Evolutionary conservation across 2,113 vertebrate genomes (phyloP), one percentile per base, ranked within the genome.

Genomic region (Megalops atlanticus): DNA sequence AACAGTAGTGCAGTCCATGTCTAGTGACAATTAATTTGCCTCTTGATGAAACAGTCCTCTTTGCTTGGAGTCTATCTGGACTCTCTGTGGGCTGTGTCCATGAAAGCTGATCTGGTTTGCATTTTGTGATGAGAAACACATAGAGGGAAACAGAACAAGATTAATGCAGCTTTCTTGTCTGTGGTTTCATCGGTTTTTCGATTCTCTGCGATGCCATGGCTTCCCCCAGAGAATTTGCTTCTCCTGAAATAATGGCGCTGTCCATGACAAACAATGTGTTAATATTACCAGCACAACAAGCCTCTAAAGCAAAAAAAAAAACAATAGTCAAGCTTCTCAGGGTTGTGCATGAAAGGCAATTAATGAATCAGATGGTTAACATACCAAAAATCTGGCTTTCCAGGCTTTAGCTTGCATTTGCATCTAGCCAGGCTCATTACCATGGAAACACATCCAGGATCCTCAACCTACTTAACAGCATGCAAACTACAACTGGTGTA

Each of bases 171-270:
- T 54, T 78, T 27, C 38, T 35, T 21, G 35, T 31, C 54, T 78
- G 54, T 69, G 14, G 24, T 68, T 69, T 68, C 54, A 78, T 41
- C 4, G 64, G 54, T 10, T 69, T 41, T 78, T 45, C 47, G 12
- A 45, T 38, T 27, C 24, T 69, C 15, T 35, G 54, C 10, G 39
- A 64, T 31, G 39, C 15, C 14, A 68, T 68, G 77, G 54, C 77
- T 43, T 12, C 38, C 3, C n/a, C 36, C n/a, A n/a, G 54, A 31
- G 58, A 16, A 68, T 4, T 77, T 54, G 54, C 38, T 38, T 69
- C 77, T 18, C 5, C 77, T 69, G 77, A 69, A 36, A 78, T 58
- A 77, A 58, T 40, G 77, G 40, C 24, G 31, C 36, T 21, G 36
- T 36, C 43, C 54, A 78, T 41, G 27, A 33, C 39, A 69, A n/a